Percentiles rank a stretch among this genome's conserved stretches.
Conservation (phyloP, 1,140 invertebrate species). For the Cyphomyrmex costatus region DNA sequence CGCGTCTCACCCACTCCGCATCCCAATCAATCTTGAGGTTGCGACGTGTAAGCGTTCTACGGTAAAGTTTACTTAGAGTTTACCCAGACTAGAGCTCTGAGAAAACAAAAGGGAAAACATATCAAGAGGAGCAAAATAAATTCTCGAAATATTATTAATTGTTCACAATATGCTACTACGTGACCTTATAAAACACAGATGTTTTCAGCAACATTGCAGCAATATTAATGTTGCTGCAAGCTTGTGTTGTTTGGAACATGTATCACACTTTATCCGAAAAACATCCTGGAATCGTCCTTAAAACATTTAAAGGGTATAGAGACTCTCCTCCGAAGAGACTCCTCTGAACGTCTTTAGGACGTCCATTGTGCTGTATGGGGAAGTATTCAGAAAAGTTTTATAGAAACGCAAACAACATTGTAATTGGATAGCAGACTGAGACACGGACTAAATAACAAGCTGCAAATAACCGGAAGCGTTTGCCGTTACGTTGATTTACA, state of each 20-base stretch:
- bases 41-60: background rate
- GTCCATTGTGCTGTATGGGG: no score
- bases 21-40: constrained; percentile 24
- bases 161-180: background rate
- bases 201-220: no score
- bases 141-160: background rate
- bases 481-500: background rate
- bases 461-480: background rate
- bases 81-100: background rate
- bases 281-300: no score
- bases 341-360: background rate
- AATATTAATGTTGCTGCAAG: no score
- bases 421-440: background rate
- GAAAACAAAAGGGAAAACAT: background rate
- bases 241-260: no score
- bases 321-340: no score
- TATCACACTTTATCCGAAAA: no score
- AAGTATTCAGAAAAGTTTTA: background rate
- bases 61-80: background rate
- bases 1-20: background rate
- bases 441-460: background rate
- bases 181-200: background rate
- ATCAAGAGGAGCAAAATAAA: background rate
- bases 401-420: background rate
- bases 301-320: no score